These are phyloP conservation scores for Actias luna DNA, from an alignment of 2,888 invertebrate species.

Conservation along the genomic window DNA sequence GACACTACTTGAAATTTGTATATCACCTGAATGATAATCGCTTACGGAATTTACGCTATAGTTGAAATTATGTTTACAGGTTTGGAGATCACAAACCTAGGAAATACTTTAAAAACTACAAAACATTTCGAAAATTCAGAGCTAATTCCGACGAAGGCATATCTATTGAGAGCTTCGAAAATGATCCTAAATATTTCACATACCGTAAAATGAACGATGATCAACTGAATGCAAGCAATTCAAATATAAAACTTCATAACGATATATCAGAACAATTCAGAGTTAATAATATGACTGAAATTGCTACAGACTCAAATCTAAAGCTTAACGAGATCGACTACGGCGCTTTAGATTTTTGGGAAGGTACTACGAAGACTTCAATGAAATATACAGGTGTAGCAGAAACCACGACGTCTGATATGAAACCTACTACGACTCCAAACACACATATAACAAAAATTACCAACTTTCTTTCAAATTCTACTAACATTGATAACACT, in stretches of 20 bases:
- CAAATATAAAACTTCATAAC: neutral
- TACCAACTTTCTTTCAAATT: neutral
- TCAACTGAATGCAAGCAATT: neutral
- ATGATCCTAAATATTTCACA: neutral
- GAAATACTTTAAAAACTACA: neutral
- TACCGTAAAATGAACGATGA: conserved; percentile 18
- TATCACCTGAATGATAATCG: too few relatives aligned
- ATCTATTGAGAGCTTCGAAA: conserved; percentile 20
- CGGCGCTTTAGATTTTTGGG: conserved; percentile 11
- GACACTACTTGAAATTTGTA: too few relatives aligned
- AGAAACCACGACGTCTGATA: neutral
- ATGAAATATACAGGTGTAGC: neutral
- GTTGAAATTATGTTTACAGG: too few relatives aligned
- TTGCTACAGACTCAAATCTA: neutral
- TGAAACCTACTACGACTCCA: neutral
- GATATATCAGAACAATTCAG: neutral
- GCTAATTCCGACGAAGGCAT: conserved; percentile 21
- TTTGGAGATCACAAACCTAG: conserved; percentile 13
- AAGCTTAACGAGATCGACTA: neutral
- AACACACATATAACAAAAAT: neutral
- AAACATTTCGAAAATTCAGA: conserved; percentile 7
- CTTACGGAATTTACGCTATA: too few relatives aligned
- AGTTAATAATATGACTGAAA: neutral
- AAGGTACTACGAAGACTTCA: neutral
- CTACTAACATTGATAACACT: neutral